Evolutionary conservation across 1,140 invertebrate genomes (phyloP).

Genomic region (Camponotus vicinus): DNA sequence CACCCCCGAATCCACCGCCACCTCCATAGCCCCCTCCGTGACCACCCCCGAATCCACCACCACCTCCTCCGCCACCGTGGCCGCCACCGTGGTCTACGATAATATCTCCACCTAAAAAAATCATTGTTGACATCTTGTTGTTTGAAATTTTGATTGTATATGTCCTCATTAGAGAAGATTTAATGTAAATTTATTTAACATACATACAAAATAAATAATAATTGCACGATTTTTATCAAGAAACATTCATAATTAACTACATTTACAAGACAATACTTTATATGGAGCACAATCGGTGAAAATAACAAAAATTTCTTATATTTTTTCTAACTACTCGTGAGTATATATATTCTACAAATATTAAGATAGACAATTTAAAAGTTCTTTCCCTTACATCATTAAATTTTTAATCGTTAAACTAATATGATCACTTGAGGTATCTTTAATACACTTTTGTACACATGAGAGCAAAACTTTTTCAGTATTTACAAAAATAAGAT

Average conservation of each 20-base stretch:
- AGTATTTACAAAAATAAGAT: neutral
- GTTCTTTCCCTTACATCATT: neutral
- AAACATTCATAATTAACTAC: neutral
- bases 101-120: constrained; percentile 42
- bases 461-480: constrained; percentile 6
- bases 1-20: constrained; percentile 61
- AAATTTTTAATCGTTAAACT: neutral
- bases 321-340: neutral
- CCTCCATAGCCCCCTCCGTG: constrained; percentile 32
- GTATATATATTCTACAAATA: neutral
- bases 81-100: constrained; percentile 51
- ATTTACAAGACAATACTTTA: neutral
- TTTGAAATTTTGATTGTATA: neutral
- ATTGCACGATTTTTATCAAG: neutral
- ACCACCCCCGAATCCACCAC: too few relatives aligned
- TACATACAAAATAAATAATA: too few relatives aligned
- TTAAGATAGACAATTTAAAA: neutral
- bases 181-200: neutral
- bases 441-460: neutral
- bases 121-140: neutral
- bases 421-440: neutral
- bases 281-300: neutral
- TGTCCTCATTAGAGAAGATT: neutral
- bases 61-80: constrained; percentile 40
- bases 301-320: neutral